These are phyloP conservation scores for Encarsia formosa DNA, from an alignment of 2,888 invertebrate genomes.

Conservation along the genomic window DNA sequence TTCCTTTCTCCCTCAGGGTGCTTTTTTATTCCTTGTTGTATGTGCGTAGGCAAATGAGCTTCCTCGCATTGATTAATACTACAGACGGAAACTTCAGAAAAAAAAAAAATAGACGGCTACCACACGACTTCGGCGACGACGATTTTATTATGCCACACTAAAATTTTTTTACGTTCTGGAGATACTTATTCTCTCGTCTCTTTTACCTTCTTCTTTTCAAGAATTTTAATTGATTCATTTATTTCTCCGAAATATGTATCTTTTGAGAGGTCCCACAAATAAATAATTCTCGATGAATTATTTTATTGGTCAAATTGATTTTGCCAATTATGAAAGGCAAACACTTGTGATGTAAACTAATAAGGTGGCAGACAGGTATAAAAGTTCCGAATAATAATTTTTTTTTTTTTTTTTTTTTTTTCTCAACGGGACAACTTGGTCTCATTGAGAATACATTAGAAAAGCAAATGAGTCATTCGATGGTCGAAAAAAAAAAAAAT, in stretches of 20 bases:
- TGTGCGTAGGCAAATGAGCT: conserved; percentile 21
- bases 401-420: no score
- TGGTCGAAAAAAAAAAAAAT: no score
- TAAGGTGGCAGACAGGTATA: neutral
- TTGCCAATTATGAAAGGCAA: conserved; percentile 14
- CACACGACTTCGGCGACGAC: neutral
- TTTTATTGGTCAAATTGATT: conserved; percentile 19
- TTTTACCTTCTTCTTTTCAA: conserved; percentile 5
- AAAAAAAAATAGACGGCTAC: no score
- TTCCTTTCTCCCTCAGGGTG: neutral
- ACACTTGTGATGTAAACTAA: conserved; percentile 8
- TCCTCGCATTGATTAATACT: conserved; percentile 19
- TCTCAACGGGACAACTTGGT: no score
- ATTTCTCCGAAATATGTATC: conserved; percentile 14
- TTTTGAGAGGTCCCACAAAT: conserved; percentile 7
- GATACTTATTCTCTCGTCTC: conserved; percentile 7
- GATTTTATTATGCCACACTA: neutral
- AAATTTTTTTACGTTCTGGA: neutral
- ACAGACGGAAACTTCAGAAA: conserved; percentile 5
- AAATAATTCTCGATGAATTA: conserved; percentile 19
- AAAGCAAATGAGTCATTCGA: no score
- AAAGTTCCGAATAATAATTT: neutral
- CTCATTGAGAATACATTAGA: no score
- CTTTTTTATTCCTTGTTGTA: neutral
- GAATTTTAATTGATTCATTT: conserved; percentile 26